Conservation (phyloP, 2,113 vertebrate genomes). For the Trochalopteron elliotii region DNA sequence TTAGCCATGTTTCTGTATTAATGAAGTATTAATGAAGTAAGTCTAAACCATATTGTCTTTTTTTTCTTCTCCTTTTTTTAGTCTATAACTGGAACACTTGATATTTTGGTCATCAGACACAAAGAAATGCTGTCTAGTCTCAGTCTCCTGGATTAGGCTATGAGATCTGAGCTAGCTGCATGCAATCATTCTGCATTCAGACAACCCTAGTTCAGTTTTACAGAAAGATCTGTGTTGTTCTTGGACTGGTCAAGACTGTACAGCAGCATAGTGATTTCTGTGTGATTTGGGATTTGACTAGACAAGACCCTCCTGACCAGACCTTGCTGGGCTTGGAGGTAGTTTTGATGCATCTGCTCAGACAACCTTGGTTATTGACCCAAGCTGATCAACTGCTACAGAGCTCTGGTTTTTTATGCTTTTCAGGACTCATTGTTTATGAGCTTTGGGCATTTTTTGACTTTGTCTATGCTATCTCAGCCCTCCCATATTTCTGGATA, state of each 20-base stretch:
- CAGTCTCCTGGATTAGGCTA: background rate
- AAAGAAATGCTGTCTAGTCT: background rate
- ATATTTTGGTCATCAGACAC: background rate
- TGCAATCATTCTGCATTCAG: background rate
- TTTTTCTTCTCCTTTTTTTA: background rate
- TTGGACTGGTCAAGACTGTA: background rate
- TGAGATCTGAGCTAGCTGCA: background rate
- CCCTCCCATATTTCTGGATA: background rate
- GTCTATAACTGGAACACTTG: background rate
- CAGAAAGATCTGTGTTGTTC: background rate
- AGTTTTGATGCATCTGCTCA: background rate
- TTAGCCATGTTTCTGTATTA: background rate
- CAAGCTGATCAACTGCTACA: fast-evolving
- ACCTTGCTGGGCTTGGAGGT: background rate
- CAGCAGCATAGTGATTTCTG: background rate
- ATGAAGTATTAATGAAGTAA: background rate
- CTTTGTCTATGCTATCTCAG: background rate
- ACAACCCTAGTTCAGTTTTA: background rate
- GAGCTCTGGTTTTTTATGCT: background rate
- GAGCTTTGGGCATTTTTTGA: background rate
- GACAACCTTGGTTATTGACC: background rate
- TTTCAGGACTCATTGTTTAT: background rate
- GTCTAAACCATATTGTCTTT: background rate
- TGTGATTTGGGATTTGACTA: background rate
- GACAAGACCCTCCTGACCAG: background rate